Evolutionary conservation across 1,140 invertebrate genomes (phyloP).

Genomic region (Centruroides vittatus): DNA sequence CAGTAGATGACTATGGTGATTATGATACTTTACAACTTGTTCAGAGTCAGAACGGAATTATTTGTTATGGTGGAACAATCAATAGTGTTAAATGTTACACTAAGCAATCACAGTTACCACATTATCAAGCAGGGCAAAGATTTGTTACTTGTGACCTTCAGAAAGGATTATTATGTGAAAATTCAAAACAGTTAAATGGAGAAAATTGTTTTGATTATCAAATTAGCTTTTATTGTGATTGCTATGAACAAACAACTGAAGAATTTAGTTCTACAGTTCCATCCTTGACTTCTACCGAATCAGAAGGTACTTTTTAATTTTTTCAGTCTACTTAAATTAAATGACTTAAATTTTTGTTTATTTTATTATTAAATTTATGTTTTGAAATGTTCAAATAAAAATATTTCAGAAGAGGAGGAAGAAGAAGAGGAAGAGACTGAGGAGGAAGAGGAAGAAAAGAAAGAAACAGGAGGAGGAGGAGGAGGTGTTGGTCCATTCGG

Average conservation of each 20-base stretch:
- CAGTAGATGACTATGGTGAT: background rate
- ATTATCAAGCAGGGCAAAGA: constrained; percentile 17
- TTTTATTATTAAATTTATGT: too few relatives aligned
- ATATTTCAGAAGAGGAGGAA: too few relatives aligned
- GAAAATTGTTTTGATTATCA: constrained; percentile 26
- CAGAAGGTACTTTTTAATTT: too few relatives aligned
- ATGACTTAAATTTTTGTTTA: too few relatives aligned
- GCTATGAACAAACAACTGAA: constrained; percentile 11
- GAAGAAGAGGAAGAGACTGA: too few relatives aligned
- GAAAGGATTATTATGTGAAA: constrained; percentile 23
- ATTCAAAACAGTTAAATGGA: constrained; percentile 18
- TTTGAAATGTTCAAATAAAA: too few relatives aligned
- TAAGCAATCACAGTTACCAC: background rate
- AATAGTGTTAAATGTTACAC: constrained; percentile 20
- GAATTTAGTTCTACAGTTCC: background rate
- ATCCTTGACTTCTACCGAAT: background rate
- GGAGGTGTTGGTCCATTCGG: background rate
- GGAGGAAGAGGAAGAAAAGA: too few relatives aligned
- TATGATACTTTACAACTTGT: background rate
- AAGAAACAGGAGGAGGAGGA: too few relatives aligned
- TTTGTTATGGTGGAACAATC: constrained; percentile 23
- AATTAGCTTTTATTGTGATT: constrained; percentile 28
- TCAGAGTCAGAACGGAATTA: constrained; percentile 6
- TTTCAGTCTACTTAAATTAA: too few relatives aligned
- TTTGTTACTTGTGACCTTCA: constrained; percentile 23